Percentiles rank a stretch among this genome's conserved stretches.
Conservation (phyloP, 2,113 vertebrate species). For the Heterotilapia buettikoferi region DNA sequence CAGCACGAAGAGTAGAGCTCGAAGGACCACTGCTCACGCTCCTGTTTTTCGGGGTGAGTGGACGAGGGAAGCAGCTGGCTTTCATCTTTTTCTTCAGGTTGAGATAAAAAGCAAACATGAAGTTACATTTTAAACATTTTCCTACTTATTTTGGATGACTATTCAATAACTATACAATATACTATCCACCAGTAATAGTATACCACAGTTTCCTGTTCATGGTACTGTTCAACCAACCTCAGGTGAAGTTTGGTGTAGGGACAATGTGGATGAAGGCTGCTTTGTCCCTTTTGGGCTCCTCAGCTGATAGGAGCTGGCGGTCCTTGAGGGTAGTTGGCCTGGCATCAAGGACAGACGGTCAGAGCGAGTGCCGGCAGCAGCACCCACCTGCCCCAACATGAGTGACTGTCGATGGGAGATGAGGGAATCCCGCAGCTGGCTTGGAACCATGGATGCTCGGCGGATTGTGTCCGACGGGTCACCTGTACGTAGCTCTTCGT, state of each 20-base stretch:
- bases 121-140: not conserved
- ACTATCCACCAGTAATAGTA: not conserved
- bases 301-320: not conserved
- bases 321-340: slow-evolving; percentile 56
- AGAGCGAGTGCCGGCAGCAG: not conserved
- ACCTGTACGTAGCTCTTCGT: slow-evolving; percentile 84
- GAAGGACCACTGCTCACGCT: slow-evolving; percentile 43
- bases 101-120: not conserved
- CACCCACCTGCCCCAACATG: slow-evolving; percentile 57
- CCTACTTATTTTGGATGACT: not conserved
- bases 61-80: slow-evolving; percentile 83
- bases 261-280: not conserved
- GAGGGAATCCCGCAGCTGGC: slow-evolving; percentile 70
- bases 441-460: slow-evolving; percentile 79
- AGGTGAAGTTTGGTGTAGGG: slow-evolving; percentile 28
- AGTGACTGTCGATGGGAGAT: slow-evolving; percentile 67
- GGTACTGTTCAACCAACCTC: slow-evolving; percentile 42
- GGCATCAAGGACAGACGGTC: slow-evolving; percentile 76
- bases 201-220: not conserved
- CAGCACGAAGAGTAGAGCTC: not conserved
- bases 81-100: slow-evolving; percentile 75
- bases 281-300: slow-evolving; percentile 32
- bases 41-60: slow-evolving; percentile 78
- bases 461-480: slow-evolving; percentile 85
- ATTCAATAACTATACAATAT: not conserved